phyloP scores from a whole-genome alignment of 1,140 invertebrate genomes.

The Drosophila teissieri region DNA sequence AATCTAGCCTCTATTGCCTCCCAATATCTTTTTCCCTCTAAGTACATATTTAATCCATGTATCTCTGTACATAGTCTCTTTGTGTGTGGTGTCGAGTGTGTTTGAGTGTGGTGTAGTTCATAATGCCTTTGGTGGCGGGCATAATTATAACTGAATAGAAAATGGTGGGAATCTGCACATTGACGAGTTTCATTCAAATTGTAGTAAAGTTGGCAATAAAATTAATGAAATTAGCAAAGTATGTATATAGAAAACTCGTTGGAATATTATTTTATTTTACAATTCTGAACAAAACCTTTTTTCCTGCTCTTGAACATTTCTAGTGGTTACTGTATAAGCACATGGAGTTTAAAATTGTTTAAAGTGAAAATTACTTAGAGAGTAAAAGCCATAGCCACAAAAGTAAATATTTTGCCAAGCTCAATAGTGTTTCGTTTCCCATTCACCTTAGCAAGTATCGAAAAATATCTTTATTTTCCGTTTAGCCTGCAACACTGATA shows the following conservation, averaged over 20 bases:
- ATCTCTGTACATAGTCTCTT: slow-evolving; percentile 50
- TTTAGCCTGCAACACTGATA: not conserved
- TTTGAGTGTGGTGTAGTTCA: slow-evolving; percentile 13
- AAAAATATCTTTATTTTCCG: not conserved
- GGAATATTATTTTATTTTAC: too few species aligned
- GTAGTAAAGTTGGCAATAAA: not conserved
- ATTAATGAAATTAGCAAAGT: not conserved
- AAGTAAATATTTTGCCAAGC: not conserved
- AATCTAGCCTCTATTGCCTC: slow-evolving; percentile 14
- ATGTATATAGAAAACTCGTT: too few species aligned
- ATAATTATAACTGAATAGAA: slow-evolving; percentile 7
- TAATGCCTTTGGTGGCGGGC: not conserved
- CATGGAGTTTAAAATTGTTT: too few species aligned
- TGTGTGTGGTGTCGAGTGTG: slow-evolving; percentile 40
- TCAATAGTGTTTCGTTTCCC: not conserved
- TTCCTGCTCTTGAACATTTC: too few species aligned
- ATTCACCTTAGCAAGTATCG: not conserved
- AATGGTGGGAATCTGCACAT: not conserved
- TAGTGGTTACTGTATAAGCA: too few species aligned
- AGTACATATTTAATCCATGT: slow-evolving; percentile 23
- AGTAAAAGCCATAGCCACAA: too few species aligned
- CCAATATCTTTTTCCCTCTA: slow-evolving; percentile 19
- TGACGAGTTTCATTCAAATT: too few species aligned
- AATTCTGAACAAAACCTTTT: too few species aligned
- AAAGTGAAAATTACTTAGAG: too few species aligned